Evolutionary conservation across 2,888 invertebrate species (phyloP), one percentile per base, ranked within the genome.

Genomic region (Taenaris catops): DNA sequence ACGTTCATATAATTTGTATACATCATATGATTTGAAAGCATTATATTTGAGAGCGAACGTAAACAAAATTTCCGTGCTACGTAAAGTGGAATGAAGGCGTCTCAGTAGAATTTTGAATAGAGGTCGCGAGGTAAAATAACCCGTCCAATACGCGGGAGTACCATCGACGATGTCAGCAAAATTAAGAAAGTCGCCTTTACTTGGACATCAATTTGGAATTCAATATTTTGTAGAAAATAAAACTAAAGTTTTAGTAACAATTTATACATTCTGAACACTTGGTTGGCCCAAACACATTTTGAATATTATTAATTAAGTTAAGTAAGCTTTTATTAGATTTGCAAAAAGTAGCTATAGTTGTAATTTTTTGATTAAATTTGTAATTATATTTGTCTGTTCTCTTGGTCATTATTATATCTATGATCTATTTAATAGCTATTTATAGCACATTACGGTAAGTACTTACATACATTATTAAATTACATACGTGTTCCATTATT

Each of bases 101-200:
- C 94, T 86, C 66, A 97, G 91, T 50, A 96, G 74, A 25, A 94
- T 91, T 78, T 96, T 96, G 78, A 93, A 92, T 53, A 91, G 91
- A 0, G 96, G 96, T 18, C 95, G 88, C 0, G 98, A 96, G 1
- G 96, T 96, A 68, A 91, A 99, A 71, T 94, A 98, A 0, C 98
- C 98, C 1, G 95, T 95, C 98, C 98, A 99, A 70, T 98, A 98
- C 0, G 96, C 96, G 0, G 96, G 96, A 9, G 91, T 84, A 0
- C 96, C 96, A 3, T 93, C 91, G 58, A 90, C 92, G 38, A 96
- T 93, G 65, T 98, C 98, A 0, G 96, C 95, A 74, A 97, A 99
- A 1, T 97, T 97, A 60, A 96, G 94, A 66, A 99, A 98, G 63
- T 99, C 98, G 0, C 98, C 98, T 55, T 92, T 93, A 4, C 98